phyloP scores from a whole-genome alignment of 2,113 vertebrate species.

The Stercorarius parasiticus region DNA sequence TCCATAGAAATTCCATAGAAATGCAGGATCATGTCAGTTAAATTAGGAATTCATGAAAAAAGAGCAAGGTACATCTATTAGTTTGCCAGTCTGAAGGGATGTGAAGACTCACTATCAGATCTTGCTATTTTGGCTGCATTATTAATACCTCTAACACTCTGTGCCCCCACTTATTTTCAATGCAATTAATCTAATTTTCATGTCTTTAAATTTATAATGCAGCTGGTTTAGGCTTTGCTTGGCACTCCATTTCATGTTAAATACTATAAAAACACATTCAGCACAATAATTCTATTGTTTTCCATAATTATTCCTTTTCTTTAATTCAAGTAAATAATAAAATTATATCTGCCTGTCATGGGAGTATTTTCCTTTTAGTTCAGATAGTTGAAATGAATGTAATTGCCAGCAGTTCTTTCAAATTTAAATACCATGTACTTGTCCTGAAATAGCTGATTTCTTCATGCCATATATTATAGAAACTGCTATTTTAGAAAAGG shows the following conservation, averaged over 20 bases:
- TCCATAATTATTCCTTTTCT: not conserved
- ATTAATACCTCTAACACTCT: not conserved
- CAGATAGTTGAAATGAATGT: not conserved
- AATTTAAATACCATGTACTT: not conserved
- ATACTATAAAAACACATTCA: not conserved
- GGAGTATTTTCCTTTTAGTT: not conserved
- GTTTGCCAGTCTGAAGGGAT: not conserved
- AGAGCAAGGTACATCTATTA: not conserved
- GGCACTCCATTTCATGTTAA: not conserved
- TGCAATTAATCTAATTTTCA: not conserved
- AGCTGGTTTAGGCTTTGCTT: not conserved
- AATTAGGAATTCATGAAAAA: not conserved
- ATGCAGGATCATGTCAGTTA: not conserved
- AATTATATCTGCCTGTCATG: not conserved
- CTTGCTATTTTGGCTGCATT: not conserved
- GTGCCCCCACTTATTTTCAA: not conserved
- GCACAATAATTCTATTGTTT: not conserved
- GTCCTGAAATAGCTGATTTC: not conserved
- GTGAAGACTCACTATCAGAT: not conserved
- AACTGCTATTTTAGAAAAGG: not conserved
- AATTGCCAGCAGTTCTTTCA: not conserved
- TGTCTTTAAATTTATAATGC: not conserved
- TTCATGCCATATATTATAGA: not conserved
- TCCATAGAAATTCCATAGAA: not conserved
- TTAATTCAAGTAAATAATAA: not conserved